phyloP scores from a whole-genome alignment of 92 coral and sea anemone species.

The Scolanthus callimorphus region DNA sequence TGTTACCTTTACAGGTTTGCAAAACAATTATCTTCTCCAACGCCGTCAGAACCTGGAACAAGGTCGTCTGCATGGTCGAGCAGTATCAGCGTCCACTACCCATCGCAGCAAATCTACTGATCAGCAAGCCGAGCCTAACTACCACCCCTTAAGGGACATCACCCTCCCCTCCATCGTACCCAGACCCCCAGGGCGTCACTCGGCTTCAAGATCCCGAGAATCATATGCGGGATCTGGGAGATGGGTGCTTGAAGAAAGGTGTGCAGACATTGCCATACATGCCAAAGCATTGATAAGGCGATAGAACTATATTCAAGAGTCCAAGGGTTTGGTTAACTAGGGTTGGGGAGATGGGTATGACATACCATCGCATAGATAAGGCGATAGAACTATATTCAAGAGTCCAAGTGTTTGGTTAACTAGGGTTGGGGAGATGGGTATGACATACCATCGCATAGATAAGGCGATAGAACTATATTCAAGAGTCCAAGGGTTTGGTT shows the following conservation, averaged over 20 bases:
- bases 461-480: too few relatives aligned
- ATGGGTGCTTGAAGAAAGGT: slow-evolving; percentile 26
- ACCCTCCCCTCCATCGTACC: slow-evolving; percentile 54
- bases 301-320: too few relatives aligned
- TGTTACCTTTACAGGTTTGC: too few relatives aligned
- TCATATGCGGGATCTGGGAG: slow-evolving; percentile 22
- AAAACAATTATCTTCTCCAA: slow-evolving; percentile 3
- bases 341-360: too few relatives aligned
- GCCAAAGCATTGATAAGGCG: too few relatives aligned
- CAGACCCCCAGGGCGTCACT: slow-evolving; percentile 60
- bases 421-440: too few relatives aligned
- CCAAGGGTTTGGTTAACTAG: too few relatives aligned
- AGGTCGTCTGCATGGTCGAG: neutral
- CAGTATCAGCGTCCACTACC: neutral
- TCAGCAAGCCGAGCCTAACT: neutral
- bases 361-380: too few relatives aligned
- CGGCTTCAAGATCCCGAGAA: slow-evolving; percentile 47
- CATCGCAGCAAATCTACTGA: neutral
- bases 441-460: too few relatives aligned
- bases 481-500: too few relatives aligned
- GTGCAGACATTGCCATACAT: neutral
- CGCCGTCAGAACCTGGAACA: slow-evolving; percentile 7
- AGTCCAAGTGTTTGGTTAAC: too few relatives aligned
- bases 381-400: too few relatives aligned
- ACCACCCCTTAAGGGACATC: slow-evolving; percentile 32